Percentiles rank a stretch among this genome's conserved stretches.
phyloP scores from a whole-genome alignment of 2,888 invertebrate genomes.

The Venusia cambrica region DNA sequence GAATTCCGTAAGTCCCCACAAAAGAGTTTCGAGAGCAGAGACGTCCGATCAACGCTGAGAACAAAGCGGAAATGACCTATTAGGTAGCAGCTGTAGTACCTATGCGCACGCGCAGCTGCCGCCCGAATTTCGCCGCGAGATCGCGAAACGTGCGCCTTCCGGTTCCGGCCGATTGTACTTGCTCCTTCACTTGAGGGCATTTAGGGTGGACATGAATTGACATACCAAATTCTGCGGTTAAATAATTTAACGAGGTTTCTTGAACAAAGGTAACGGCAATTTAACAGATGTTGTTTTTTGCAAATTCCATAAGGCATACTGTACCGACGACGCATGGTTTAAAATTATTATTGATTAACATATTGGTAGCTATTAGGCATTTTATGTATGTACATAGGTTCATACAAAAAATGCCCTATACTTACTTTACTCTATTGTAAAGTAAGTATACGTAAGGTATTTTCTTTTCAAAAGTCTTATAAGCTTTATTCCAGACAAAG shows the following conservation, averaged over 20 bases:
- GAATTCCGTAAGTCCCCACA: neutral
- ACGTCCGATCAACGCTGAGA: slow-evolving; percentile 40
- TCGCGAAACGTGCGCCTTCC: slow-evolving; percentile 79
- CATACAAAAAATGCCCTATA: too few species aligned
- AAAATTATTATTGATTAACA: too few species aligned
- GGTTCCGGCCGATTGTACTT: slow-evolving; percentile 75
- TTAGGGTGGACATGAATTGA: slow-evolving; percentile 65
- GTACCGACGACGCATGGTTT: too few species aligned
- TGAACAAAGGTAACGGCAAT: slow-evolving; percentile 24
- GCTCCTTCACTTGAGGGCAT: slow-evolving; percentile 38
- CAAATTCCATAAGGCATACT: slow-evolving; percentile 5
- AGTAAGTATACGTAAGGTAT: too few species aligned
- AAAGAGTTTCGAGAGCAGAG: slow-evolving; percentile 7
- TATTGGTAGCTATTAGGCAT: too few species aligned
- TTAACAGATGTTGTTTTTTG: slow-evolving; percentile 29
- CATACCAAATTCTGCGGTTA: slow-evolving; percentile 42
- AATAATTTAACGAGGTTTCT: slow-evolving; percentile 27
- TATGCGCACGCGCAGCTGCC: slow-evolving; percentile 68
- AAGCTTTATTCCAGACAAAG: too few species aligned
- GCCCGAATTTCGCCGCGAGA: slow-evolving; percentile 73
- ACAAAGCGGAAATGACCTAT: slow-evolving; percentile 73
- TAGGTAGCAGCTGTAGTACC: slow-evolving; percentile 69
- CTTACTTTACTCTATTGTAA: too few species aligned
- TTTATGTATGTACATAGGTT: too few species aligned
- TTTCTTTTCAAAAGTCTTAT: too few species aligned